Conservation (phyloP, 2,888 invertebrate genomes). For the Caenorhabditis sp. region DNA sequence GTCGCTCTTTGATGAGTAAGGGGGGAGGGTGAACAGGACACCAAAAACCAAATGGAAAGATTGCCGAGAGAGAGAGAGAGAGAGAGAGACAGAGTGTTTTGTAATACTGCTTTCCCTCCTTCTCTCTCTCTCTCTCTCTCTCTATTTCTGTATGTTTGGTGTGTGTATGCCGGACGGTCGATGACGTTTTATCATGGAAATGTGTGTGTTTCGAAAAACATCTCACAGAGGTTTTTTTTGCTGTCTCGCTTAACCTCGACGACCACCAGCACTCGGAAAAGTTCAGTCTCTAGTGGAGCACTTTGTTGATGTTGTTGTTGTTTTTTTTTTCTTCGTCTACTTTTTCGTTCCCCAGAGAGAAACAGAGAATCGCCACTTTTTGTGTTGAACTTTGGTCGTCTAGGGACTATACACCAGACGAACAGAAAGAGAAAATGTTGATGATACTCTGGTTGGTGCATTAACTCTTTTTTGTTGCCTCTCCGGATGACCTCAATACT, state of each 20-base stretch:
- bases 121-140: slow-evolving; percentile 9
- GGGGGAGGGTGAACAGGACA: slow-evolving; percentile 34
- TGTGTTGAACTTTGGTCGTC: background rate
- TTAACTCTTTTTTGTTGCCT: too few species aligned
- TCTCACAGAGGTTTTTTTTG: background rate
- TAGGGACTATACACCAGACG: background rate
- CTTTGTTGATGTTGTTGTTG: too few species aligned
- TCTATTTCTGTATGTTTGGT: background rate
- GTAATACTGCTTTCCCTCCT: slow-evolving; percentile 47
- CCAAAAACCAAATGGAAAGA: slow-evolving; percentile 49
- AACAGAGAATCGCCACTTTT: too few species aligned
- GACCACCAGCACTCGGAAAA: too few species aligned
- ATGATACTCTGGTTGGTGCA: too few species aligned
- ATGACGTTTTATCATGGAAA: slow-evolving; percentile 49
- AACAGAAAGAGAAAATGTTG: too few species aligned
- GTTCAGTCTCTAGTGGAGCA: too few species aligned
- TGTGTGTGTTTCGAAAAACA: background rate
- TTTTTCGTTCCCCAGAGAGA: too few species aligned
- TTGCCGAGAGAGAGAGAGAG: slow-evolving; percentile 29
- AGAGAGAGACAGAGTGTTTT: slow-evolving; percentile 29
- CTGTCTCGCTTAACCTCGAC: background rate
- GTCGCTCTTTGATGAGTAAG: slow-evolving; percentile 62
- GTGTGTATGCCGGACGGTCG: slow-evolving; percentile 13
- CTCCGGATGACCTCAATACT: too few species aligned
- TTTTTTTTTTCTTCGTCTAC: too few species aligned